phyloP scores from a whole-genome alignment of 2,888 invertebrate species.

The Chrysotoxum bicinctum region DNA sequence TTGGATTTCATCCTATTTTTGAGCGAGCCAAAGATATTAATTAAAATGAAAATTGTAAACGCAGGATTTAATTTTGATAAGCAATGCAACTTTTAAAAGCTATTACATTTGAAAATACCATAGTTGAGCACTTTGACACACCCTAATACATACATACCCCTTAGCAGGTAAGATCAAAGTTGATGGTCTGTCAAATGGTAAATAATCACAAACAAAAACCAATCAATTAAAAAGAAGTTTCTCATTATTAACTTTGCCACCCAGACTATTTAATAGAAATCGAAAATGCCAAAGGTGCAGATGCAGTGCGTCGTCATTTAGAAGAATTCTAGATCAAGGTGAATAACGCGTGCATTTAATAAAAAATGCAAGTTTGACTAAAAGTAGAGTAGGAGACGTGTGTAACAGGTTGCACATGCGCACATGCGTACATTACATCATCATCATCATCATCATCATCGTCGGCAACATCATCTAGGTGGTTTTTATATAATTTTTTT shows the following conservation, averaged over 20 bases:
- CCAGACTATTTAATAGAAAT: conserved; percentile 15
- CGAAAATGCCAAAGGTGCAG: conserved; percentile 50
- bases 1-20: no score
- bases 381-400: conserved; percentile 38
- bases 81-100: no score
- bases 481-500: conserved; percentile 3
- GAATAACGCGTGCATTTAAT: conserved; percentile 65
- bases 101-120: no score
- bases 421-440: conserved; percentile 62
- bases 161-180: no score
- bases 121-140: no score
- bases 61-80: no score
- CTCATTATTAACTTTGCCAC: neutral
- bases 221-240: no score
- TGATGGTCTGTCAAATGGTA: no score
- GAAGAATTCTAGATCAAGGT: conserved; percentile 73
- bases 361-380: conserved; percentile 38
- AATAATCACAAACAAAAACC: no score
- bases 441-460: conserved; percentile 52
- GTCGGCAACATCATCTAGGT: conserved; percentile 36
- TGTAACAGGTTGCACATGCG: conserved; percentile 50
- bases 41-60: no score
- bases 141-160: no score
- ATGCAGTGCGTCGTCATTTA: conserved; percentile 55
- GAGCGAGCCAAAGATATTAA: no score